phyloP scores from a whole-genome alignment of 1,140 invertebrate genomes.

The Zaprionus kolodkinae region DNA sequence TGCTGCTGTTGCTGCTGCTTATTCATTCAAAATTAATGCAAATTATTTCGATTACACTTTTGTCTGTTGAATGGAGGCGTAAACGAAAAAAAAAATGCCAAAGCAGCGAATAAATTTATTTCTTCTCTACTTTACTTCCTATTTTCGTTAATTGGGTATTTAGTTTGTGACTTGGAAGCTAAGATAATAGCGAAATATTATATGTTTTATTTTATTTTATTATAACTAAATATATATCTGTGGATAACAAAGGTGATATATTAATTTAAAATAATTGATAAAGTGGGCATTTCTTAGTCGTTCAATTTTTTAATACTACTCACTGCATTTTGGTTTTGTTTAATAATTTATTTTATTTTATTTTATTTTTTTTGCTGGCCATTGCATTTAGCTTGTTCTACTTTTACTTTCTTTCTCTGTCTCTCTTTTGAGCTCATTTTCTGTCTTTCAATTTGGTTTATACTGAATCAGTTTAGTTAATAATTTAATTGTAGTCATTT shows the following conservation, averaged over 20 bases:
- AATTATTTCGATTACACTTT: slow-evolving; percentile 23
- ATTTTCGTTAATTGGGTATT: background rate
- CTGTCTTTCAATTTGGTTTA: background rate
- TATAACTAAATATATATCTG: too few species aligned
- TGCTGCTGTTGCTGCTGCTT: slow-evolving; percentile 33
- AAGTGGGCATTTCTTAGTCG: background rate
- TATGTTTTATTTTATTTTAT: too few species aligned
- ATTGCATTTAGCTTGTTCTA: slow-evolving; percentile 39
- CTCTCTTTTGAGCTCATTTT: background rate
- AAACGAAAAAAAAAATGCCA: slow-evolving; percentile 21
- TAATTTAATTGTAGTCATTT: slow-evolving; percentile 11
- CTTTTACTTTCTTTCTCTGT: slow-evolving; percentile 4
- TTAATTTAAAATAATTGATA: background rate
- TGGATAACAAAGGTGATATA: too few species aligned
- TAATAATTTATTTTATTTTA: slow-evolving; percentile 2
- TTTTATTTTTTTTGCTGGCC: slow-evolving; percentile 29
- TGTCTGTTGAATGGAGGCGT: slow-evolving; percentile 37
- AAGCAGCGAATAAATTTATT: slow-evolving; percentile 1
- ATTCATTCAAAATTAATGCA: slow-evolving; percentile 40
- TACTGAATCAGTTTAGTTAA: slow-evolving; percentile 4
- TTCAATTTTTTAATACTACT: background rate
- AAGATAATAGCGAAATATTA: too few species aligned
- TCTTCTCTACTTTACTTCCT: background rate
- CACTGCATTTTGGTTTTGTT: background rate
- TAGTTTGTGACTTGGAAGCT: background rate